phyloP scores from a whole-genome alignment of 2,888 invertebrate species.

The Melinaea menophilus region DNA sequence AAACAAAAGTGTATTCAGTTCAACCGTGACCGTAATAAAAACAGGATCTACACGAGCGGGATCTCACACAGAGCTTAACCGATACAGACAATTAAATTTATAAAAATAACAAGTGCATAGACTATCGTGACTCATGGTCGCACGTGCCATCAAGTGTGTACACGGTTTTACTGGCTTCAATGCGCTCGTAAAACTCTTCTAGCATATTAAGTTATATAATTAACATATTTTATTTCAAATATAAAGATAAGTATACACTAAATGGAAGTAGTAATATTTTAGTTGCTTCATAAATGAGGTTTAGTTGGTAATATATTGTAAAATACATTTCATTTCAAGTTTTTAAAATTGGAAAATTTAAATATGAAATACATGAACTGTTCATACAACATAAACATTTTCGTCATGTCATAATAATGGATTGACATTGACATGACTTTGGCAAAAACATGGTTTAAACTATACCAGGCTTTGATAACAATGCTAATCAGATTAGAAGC shows the following conservation, averaged over 20 bases:
- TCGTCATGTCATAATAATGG: no score
- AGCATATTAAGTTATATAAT: slow-evolving; percentile 36
- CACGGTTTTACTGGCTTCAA: slow-evolving; percentile 23
- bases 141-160: slow-evolving; percentile 37
- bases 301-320: no score
- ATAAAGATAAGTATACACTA: not conserved
- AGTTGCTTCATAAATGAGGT: not conserved
- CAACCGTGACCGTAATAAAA: slow-evolving; percentile 6
- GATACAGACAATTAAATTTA: slow-evolving; percentile 51
- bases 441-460: no score
- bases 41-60: slow-evolving; percentile 32
- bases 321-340: no score
- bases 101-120: slow-evolving; percentile 45
- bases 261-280: not conserved
- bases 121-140: slow-evolving; percentile 37
- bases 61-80: slow-evolving; percentile 61
- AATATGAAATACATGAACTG: no score
- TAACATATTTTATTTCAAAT: slow-evolving; percentile 9
- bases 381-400: no score
- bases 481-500: no score
- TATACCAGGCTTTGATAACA: no score
- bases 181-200: slow-evolving; percentile 32
- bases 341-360: no score
- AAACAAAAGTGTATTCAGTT: not conserved
- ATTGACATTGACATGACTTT: no score